A percentile compares a stretch with the other conserved stretches of the same genome.
phyloP scores from a whole-genome alignment of 2,888 invertebrate species.

The Epinotia nisella region DNA sequence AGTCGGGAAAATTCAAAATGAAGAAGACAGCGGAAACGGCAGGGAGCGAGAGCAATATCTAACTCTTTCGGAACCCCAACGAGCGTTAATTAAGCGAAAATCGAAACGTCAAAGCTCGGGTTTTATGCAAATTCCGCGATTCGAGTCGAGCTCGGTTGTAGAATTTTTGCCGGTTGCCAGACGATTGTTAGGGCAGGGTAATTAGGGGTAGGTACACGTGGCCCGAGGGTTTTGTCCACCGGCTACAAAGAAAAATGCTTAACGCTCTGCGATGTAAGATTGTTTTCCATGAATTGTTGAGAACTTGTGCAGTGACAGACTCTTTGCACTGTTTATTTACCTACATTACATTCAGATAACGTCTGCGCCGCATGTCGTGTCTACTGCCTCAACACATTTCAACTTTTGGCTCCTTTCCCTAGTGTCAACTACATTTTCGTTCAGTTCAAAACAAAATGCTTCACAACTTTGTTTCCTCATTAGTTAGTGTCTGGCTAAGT shows the following conservation, averaged over 20 bases:
- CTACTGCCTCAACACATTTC: conserved; percentile 2
- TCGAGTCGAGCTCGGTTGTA: conserved; percentile 75
- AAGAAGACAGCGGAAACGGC: conserved; percentile 68
- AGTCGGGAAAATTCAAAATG: conserved; percentile 70
- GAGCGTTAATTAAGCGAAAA: conserved; percentile 83
- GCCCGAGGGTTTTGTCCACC: conserved; percentile 16
- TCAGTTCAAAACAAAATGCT: not conserved
- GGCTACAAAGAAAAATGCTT: not conserved
- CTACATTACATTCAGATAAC: not conserved
- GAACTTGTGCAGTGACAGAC: not conserved
- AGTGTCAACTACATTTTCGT: not conserved
- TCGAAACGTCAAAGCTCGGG: conserved; percentile 80
- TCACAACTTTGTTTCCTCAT: not conserved
- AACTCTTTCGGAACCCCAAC: conserved; percentile 72
- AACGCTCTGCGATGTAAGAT: not conserved
- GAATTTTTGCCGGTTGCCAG: conserved; percentile 70
- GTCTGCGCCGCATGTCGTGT: conserved; percentile 8
- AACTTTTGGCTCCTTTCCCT: conserved; percentile 8
- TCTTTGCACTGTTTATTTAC: conserved; percentile 7
- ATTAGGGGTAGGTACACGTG: conserved; percentile 65
- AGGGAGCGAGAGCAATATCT: conserved; percentile 66
- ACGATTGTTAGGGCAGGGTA: conserved; percentile 76
- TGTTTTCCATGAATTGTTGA: conserved; percentile 1
- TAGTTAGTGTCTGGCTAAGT: not conserved
- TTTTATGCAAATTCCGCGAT: conserved; percentile 81